Conservation (phyloP, 2,113 vertebrate species). For the Struthio camelus region DNA sequence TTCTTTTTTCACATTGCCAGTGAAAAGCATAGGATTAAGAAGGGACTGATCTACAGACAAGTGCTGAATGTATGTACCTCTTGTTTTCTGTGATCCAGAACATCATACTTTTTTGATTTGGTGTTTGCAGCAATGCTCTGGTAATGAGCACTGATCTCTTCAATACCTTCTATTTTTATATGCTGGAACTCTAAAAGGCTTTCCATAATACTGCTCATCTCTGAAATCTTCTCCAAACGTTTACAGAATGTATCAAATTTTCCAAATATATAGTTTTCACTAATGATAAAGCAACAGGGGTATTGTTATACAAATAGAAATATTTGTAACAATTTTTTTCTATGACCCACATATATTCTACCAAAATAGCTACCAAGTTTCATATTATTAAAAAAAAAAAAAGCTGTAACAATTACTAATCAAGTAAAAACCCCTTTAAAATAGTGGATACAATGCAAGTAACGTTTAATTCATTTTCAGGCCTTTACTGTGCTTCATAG, state of each 20-base stretch:
- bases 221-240: slow-evolving; percentile 82
- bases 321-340: background rate
- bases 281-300: slow-evolving; percentile 27
- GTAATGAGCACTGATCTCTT: slow-evolving; percentile 76
- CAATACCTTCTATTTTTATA: slow-evolving; percentile 84
- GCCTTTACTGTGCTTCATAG: background rate
- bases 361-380: background rate
- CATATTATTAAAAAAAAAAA: background rate
- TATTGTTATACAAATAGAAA: background rate
- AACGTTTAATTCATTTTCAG: background rate
- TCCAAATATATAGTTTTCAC: slow-evolving; percentile 88
- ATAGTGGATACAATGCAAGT: background rate
- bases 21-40: background rate
- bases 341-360: background rate
- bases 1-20: background rate
- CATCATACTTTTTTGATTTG: slow-evolving; percentile 81
- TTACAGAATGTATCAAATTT: slow-evolving; percentile 86
- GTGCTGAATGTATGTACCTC: slow-evolving; percentile 69
- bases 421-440: background rate
- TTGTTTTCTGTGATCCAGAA: slow-evolving; percentile 81
- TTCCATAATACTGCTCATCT: slow-evolving; percentile 79
- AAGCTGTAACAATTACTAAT: background rate
- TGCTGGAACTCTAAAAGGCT: slow-evolving; percentile 72
- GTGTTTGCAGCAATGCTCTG: slow-evolving; percentile 73
- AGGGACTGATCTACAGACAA: background rate